Evolutionary conservation across 2,888 invertebrate species (phyloP), one percentile per base, ranked within the genome.

Genomic region (Andrena fulva): DNA sequence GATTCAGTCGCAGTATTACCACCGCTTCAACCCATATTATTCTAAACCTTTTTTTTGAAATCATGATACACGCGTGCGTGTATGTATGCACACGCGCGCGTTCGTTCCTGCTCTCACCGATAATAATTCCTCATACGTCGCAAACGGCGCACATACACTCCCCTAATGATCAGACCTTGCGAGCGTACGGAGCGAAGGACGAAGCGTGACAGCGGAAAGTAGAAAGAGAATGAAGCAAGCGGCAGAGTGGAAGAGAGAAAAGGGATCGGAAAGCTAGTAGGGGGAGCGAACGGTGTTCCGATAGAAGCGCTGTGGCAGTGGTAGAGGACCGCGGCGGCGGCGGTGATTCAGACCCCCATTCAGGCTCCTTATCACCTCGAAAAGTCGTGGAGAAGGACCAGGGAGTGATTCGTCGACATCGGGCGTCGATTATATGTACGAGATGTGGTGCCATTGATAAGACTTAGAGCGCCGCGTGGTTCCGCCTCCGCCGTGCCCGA

Each of bases 291-390:
- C 76, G 67, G 79, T 74, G 67, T 71, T 68, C 67, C 68, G 33
- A 52, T 77, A 77, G 84, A 70, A 85, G 89, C 88, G 87, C 88
- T 87, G 89, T 89, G 85, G 42, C 85, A 89, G 89, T 87, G 85
- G 63, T 85, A 85, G 84, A 89, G 88, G 84, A 88, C 88, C 87
- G 89, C 88, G 89, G 88, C 89, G 89, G 91, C 86, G 89, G 90
- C 48, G 74, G 90, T 91, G 91, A 91, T 89, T 91, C 90, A 90
- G 88, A 87, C 42, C 42, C 16, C 20, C 20, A 42, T 42, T 42
- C 16, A 42, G 42, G 80, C 85, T 84, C 48, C 87, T 91, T 86
- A 84, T 86, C 83, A 79, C 56, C 62, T 68, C 35, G 54, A 69
- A 77, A 84, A 73, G 69, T 66, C 60, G 64, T 75, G 74, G 69